Conservation (phyloP, 2,797 vertebrate genomes). For the Thaleichthys pacificus region DNA sequence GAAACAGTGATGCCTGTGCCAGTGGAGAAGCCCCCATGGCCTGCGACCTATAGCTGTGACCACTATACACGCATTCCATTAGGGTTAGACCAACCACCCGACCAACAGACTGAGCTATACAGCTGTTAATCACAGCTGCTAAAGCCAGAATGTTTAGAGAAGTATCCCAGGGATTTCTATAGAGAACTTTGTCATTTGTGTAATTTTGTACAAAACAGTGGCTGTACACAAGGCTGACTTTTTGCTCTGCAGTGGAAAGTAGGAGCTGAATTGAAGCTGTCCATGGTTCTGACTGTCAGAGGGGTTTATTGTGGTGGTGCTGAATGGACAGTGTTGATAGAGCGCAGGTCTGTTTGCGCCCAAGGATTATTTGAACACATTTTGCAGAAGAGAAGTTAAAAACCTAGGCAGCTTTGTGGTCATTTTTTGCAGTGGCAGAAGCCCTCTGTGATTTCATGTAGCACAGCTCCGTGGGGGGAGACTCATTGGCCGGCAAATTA, state of each 20-base stretch:
- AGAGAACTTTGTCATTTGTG: too few relatives aligned
- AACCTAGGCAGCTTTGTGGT: slow-evolving; percentile 1
- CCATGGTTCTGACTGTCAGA: slow-evolving; percentile 45
- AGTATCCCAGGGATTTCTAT: too few relatives aligned
- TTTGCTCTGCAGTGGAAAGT: neutral
- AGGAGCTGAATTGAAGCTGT: slow-evolving; percentile 35
- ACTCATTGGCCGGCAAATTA: slow-evolving; percentile 71
- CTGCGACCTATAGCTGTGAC: too few relatives aligned
- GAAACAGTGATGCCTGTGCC: too few relatives aligned
- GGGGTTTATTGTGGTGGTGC: slow-evolving; percentile 32
- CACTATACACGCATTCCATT: too few relatives aligned
- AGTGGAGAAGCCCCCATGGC: too few relatives aligned
- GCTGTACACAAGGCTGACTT: neutral
- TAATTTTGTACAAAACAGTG: neutral
- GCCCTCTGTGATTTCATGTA: slow-evolving; percentile 59
- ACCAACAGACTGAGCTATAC: too few relatives aligned
- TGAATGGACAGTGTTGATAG: slow-evolving; percentile 17
- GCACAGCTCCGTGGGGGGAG: slow-evolving; percentile 53
- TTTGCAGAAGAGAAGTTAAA: neutral
- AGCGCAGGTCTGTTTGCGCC: neutral
- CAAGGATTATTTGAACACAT: neutral
- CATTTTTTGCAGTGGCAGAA: slow-evolving; percentile 17
- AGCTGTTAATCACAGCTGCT: neutral
- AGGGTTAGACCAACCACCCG: too few relatives aligned
- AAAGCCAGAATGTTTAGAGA: neutral